Percentiles rank a stretch among this genome's conserved stretches.
phyloP scores from a whole-genome alignment of 2,797 vertebrate genomes.

The Psittacula derbiana region DNA sequence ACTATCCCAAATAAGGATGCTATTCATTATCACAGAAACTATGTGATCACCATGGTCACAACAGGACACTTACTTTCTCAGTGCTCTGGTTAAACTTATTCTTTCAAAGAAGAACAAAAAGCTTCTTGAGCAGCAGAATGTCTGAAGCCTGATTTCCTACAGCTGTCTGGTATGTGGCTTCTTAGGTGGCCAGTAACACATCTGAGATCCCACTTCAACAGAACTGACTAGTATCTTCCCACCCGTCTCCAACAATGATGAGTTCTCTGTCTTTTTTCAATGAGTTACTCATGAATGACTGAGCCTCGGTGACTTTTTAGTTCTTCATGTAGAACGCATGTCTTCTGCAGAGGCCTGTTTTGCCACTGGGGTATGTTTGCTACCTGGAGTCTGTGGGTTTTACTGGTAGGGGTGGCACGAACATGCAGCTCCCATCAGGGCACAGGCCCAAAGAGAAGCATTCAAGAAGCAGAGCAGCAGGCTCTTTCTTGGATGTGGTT shows the following conservation, averaged over 20 bases:
- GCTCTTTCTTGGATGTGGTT: background rate
- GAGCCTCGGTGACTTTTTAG: background rate
- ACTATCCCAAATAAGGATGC: background rate
- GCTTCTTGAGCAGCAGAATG: background rate
- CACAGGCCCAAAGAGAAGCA: background rate
- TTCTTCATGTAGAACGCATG: background rate
- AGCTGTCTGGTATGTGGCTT: background rate
- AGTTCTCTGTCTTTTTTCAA: background rate
- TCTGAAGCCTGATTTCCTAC: background rate
- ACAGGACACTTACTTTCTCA: background rate
- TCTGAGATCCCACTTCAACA: background rate
- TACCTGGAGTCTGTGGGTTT: background rate
- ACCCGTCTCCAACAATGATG: background rate
- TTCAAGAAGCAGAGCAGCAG: background rate
- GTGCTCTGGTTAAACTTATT: background rate
- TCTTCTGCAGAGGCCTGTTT: background rate
- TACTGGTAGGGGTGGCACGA: accelerated
- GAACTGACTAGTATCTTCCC: background rate
- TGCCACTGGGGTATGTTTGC: background rate
- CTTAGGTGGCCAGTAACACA: background rate
- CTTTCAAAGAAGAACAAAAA: background rate
- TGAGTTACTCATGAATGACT: background rate
- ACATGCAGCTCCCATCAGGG: background rate
- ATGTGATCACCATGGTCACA: background rate
- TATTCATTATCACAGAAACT: background rate